A percentile compares a stretch with the other conserved stretches of the same genome.
These are phyloP conservation scores for Sitodiplosis mosellana DNA, from an alignment of 1,140 invertebrate genomes.

Conservation along the genomic window DNA sequence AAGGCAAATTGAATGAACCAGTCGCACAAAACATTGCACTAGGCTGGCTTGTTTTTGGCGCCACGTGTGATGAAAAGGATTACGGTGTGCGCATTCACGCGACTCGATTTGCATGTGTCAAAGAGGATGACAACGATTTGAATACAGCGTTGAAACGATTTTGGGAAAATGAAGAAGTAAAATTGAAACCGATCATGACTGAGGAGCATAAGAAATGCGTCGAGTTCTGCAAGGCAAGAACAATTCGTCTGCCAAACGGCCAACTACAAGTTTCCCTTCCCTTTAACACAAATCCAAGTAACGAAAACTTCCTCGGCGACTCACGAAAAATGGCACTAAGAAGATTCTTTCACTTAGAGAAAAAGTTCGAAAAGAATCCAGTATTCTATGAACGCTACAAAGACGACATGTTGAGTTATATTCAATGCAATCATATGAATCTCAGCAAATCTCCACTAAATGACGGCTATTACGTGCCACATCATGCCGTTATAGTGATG, in stretches of 20 bases:
- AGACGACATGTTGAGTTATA: conserved; percentile 24
- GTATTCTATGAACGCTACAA: background rate
- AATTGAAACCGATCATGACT: conserved; percentile 5
- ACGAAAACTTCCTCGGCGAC: conserved; percentile 9
- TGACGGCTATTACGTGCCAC: no score
- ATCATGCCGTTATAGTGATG: no score
- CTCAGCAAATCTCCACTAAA: no score
- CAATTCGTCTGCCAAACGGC: conserved; percentile 9
- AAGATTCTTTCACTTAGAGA: conserved; percentile 8
- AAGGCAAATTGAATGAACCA: background rate
- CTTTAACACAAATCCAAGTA: conserved; percentile 11
- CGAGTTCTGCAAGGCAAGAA: conserved; percentile 9
- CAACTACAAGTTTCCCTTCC: conserved; percentile 15
- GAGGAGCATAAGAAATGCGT: conserved; percentile 12
- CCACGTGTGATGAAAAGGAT: background rate
- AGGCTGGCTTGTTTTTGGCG: no score
- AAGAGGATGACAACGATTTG: background rate
- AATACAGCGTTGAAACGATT: conserved; percentile 8
- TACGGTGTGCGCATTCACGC: background rate
- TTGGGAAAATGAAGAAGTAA: conserved; percentile 15
- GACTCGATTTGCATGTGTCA: background rate
- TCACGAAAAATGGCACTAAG: conserved; percentile 8
- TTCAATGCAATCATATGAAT: conserved; percentile 22
- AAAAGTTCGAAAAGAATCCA: background rate
- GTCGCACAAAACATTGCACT: background rate